Evolutionary conservation across 1,140 invertebrate species (phyloP).

Genomic region (Chironomus tepperi): DNA sequence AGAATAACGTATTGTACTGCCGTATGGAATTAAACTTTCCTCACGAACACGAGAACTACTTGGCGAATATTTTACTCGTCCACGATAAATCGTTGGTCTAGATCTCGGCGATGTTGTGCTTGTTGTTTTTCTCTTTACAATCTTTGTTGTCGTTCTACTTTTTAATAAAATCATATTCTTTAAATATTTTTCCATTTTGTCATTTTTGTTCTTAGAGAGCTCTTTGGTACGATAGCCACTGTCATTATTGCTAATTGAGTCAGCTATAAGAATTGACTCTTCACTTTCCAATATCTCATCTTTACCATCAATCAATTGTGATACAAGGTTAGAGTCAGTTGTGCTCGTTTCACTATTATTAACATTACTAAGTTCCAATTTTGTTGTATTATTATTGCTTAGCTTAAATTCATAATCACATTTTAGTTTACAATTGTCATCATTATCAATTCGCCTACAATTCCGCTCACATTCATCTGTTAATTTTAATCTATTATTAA

Average conservation of each 20-base stretch:
- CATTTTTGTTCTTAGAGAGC: not conserved
- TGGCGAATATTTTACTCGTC: not conserved
- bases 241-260: not conserved
- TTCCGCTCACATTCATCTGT: not conserved
- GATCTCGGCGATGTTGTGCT: not conserved
- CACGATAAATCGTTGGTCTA: not conserved
- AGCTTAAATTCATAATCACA: not conserved
- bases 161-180: not conserved
- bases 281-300: not conserved
- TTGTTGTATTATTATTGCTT: not conserved
- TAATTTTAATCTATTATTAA: too few species aligned
- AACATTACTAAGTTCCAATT: too few species aligned
- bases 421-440: constrained; percentile 1
- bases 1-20: not conserved
- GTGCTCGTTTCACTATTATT: not conserved
- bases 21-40: not conserved
- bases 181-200: not conserved
- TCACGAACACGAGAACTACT: not conserved
- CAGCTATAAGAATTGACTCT: not conserved
- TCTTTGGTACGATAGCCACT: not conserved
- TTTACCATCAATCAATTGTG: not conserved
- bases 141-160: not conserved
- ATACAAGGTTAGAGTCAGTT: not conserved
- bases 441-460: not conserved
- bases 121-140: not conserved